Percentiles rank a stretch among this genome's conserved stretches.
phyloP scores from a whole-genome alignment of 2,797 vertebrate genomes.

The Anabacerthia variegaticeps region DNA sequence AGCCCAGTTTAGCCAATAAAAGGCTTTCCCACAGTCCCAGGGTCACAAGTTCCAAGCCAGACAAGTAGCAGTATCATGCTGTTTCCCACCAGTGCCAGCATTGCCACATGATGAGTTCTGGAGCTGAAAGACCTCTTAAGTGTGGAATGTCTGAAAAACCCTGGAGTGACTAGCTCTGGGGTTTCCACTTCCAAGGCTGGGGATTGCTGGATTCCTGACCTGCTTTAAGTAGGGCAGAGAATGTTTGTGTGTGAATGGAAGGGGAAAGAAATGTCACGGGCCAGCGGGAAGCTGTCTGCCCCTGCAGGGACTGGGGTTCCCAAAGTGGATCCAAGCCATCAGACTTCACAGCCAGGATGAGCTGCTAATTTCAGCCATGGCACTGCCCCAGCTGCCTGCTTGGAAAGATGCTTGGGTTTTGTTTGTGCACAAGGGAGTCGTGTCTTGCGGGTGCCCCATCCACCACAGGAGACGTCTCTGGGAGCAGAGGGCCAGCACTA shows the following conservation, averaged over 20 bases:
- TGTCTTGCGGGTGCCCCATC: background rate
- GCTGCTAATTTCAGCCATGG: background rate
- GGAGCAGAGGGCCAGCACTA: slow-evolving; percentile 20
- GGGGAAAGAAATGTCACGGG: background rate
- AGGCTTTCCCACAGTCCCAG: background rate
- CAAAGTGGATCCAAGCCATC: background rate
- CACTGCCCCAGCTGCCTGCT: background rate
- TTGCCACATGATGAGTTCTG: background rate
- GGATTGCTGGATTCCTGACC: background rate
- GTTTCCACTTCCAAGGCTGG: background rate
- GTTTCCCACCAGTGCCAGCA: background rate
- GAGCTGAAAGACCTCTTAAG: background rate
- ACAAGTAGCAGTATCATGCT: background rate
- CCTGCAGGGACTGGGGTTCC: background rate
- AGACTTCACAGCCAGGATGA: background rate
- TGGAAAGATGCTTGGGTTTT: background rate
- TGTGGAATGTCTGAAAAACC: background rate
- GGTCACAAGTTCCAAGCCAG: background rate
- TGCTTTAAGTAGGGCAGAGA: background rate
- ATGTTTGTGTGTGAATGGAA: background rate
- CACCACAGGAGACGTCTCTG: background rate
- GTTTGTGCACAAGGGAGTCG: background rate
- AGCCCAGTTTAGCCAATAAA: background rate
- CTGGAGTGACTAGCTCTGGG: background rate
- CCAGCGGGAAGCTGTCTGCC: background rate